Percentiles rank a stretch among this genome's conserved stretches.
phyloP scores from a whole-genome alignment of 2,888 invertebrate species.

The Torymus texanus region DNA sequence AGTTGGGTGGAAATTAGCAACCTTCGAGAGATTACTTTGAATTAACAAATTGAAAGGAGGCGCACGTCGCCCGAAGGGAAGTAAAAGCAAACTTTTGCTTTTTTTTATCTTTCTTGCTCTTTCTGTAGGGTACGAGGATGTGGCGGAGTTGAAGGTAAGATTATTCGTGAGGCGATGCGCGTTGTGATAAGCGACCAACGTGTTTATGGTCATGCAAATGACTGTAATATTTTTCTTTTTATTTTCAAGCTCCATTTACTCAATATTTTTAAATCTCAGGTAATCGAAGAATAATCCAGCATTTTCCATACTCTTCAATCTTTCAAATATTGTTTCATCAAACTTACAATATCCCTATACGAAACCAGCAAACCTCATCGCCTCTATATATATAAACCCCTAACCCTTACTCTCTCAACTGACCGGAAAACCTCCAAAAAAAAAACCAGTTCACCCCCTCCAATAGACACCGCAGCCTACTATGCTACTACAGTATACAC shows the following conservation, averaged over 20 bases:
- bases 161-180: neutral
- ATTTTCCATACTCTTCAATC: no score
- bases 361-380: no score
- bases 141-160: neutral
- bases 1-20: conserved; percentile 69
- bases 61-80: no score
- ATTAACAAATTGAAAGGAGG: conserved; percentile 73
- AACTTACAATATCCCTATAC: no score
- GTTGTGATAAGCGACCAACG: conserved; percentile 15
- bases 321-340: no score
- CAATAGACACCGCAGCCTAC: no score
- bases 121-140: neutral
- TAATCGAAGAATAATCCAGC: no score
- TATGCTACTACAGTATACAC: no score
- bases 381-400: no score
- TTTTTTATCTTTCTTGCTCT: neutral
- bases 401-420: conserved; percentile 9
- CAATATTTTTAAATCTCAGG: no score
- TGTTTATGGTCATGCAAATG: conserved; percentile 29
- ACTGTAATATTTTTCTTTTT: neutral
- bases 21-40: conserved; percentile 71
- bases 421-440: conserved; percentile 34
- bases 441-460: no score
- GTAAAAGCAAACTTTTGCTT: neutral
- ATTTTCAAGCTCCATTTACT: no score